A percentile compares a stretch with the other conserved stretches of the same genome.
Evolutionary conservation across 1,140 invertebrate species (phyloP).

Genomic region (Trichogramma pretiosum): DNA sequence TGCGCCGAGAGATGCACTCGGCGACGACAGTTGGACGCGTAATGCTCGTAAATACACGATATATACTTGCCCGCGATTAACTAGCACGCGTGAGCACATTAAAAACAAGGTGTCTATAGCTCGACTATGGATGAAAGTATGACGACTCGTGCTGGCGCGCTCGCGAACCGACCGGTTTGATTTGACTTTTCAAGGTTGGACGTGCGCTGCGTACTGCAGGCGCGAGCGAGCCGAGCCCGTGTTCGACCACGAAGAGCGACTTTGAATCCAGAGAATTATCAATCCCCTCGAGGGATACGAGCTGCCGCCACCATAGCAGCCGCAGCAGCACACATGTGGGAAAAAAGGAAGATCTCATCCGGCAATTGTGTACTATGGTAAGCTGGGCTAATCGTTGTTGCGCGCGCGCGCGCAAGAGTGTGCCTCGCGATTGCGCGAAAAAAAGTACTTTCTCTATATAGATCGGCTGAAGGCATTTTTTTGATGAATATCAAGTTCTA

Average conservation of each 20-base stretch:
- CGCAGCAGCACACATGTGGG: neutral
- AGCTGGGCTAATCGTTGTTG: no score
- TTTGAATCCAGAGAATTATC: no score
- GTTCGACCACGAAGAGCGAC: no score
- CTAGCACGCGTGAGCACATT: neutral
- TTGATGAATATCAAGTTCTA: constrained; percentile 7
- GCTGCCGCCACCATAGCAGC: no score
- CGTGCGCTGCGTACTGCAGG: neutral
- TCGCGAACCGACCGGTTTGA: constrained; percentile 19
- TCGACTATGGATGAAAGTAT: constrained; percentile 23
- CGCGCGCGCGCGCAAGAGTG: no score
- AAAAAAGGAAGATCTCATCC: neutral
- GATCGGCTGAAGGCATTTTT: neutral
- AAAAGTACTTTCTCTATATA: constrained; percentile 5
- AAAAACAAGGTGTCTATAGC: constrained; percentile 6
- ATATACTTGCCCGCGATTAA: no score
- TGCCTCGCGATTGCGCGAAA: no score
- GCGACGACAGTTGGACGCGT: neutral
- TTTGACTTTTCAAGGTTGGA: constrained; percentile 23
- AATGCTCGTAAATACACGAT: no score
- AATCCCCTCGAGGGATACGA: no score
- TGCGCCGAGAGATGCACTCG: constrained; percentile 10
- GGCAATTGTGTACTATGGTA: no score
- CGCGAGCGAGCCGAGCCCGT: no score
- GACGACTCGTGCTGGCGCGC: no score